Evolutionary conservation across 2,888 invertebrate genomes (phyloP).

Genomic region (Lymantria dispar): DNA sequence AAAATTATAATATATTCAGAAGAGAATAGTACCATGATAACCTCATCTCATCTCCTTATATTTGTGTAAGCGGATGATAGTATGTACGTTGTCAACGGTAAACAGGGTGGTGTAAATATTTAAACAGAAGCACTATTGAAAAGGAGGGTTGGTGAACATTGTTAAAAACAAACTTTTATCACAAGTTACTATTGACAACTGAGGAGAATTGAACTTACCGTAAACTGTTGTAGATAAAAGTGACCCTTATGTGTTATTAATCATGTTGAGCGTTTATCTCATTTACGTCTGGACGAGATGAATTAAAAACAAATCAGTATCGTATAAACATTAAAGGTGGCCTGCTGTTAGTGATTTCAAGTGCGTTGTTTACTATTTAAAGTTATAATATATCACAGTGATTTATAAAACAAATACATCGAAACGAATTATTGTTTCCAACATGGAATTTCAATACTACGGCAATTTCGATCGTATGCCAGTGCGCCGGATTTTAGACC

Average conservation of each 20-base stretch:
- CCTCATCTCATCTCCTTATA: constrained; percentile 26
- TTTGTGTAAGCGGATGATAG: constrained; percentile 38
- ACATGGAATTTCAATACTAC: constrained; percentile 75
- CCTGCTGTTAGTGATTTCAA: constrained; percentile 47
- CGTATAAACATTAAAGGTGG: constrained; percentile 53
- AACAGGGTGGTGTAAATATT: constrained; percentile 37
- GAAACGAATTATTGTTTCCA: constrained; percentile 15
- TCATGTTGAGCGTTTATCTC: constrained; percentile 64
- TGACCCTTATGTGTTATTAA: constrained; percentile 49
- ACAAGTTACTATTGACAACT: constrained; percentile 14
- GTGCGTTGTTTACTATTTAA: background rate
- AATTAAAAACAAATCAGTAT: constrained; percentile 66
- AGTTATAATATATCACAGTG: background rate
- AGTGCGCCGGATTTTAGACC: constrained; percentile 55
- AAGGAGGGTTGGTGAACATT: constrained; percentile 20
- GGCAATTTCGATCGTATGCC: constrained; percentile 62
- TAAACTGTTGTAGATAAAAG: constrained; percentile 40
- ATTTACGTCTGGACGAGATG: constrained; percentile 53
- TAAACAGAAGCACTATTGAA: constrained; percentile 10
- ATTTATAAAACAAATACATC: constrained; percentile 12
- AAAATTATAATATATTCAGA: background rate
- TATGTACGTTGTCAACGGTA: constrained; percentile 40
- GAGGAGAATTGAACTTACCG: constrained; percentile 23
- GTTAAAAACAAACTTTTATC: constrained; percentile 20
- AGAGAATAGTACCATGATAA: constrained; percentile 13